Conservation (phyloP, 2,797 vertebrate species). For the Delichon dasypus region DNA sequence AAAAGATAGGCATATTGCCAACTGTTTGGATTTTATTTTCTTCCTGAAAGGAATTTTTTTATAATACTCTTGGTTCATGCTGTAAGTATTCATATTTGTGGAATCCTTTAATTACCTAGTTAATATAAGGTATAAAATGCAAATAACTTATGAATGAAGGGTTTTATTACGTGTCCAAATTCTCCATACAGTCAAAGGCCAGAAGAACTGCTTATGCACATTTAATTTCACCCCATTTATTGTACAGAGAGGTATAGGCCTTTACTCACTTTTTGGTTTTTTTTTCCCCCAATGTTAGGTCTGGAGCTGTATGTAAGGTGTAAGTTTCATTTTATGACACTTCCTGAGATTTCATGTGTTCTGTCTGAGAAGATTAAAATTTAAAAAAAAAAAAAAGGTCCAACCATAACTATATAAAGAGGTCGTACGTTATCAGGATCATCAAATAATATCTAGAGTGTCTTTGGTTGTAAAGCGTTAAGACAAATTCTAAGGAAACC, state of each 20-base stretch:
- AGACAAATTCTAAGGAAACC: background rate
- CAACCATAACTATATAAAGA: background rate
- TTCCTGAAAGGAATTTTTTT: background rate
- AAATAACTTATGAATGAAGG: background rate
- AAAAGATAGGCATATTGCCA: background rate
- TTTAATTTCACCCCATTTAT: background rate
- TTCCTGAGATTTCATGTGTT: background rate
- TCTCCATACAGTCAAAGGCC: background rate
- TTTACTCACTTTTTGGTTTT: background rate
- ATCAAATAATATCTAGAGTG: background rate
- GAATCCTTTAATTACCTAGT: background rate
- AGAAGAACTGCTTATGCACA: background rate
- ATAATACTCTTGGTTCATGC: background rate
- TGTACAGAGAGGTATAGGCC: background rate
- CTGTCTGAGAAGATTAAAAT: rapidly evolving
- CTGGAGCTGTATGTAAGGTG: background rate
- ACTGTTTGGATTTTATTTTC: background rate
- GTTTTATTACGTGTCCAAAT: background rate
- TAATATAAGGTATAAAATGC: background rate
- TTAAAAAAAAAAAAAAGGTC: background rate
- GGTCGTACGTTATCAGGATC: background rate
- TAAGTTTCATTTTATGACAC: background rate
- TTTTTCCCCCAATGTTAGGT: background rate
- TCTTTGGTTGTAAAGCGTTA: background rate
- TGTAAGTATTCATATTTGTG: background rate